Conservation (phyloP, 1,140 invertebrate genomes). For the Acromyrmex heyeri region DNA sequence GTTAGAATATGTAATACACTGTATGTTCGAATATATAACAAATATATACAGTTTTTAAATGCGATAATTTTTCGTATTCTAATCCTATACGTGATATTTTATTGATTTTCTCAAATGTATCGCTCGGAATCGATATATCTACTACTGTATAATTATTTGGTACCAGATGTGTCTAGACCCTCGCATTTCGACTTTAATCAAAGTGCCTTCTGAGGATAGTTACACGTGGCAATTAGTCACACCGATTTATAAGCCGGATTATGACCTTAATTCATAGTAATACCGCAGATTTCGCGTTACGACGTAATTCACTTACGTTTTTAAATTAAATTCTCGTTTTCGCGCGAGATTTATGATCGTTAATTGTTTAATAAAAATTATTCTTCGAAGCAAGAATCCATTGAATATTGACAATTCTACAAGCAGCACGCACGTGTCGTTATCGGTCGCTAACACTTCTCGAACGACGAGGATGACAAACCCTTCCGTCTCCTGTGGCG, state of each 20-base stretch:
- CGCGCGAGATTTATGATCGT: not conserved
- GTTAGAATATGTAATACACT: not conserved
- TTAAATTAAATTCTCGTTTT: not conserved
- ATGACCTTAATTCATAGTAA: slow-evolving; percentile 75
- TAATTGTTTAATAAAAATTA: slow-evolving; percentile 24
- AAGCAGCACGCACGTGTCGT: slow-evolving; percentile 70
- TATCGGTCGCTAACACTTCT: slow-evolving; percentile 81
- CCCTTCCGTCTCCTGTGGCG: slow-evolving; percentile 82
- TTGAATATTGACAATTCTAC: slow-evolving; percentile 39
- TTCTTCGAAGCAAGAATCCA: not conserved
- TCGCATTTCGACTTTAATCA: slow-evolving; percentile 76
- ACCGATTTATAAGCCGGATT: slow-evolving; percentile 78
- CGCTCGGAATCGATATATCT: not conserved
- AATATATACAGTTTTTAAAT: not conserved
- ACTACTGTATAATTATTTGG: slow-evolving; percentile 56
- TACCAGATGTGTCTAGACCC: slow-evolving; percentile 75
- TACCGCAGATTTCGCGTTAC: slow-evolving; percentile 20
- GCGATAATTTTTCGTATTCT: not conserved
- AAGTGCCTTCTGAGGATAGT: slow-evolving; percentile 71
- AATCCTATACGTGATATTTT: not conserved
- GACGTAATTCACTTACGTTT: not conserved
- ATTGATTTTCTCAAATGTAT: slow-evolving; percentile 16
- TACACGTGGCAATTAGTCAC: slow-evolving; percentile 76
- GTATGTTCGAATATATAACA: no score
- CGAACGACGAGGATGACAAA: slow-evolving; percentile 74